Percentiles rank a stretch among this genome's conserved stretches.
phyloP scores from a whole-genome alignment of 2,113 vertebrate genomes.

The Leuciscus idus region DNA sequence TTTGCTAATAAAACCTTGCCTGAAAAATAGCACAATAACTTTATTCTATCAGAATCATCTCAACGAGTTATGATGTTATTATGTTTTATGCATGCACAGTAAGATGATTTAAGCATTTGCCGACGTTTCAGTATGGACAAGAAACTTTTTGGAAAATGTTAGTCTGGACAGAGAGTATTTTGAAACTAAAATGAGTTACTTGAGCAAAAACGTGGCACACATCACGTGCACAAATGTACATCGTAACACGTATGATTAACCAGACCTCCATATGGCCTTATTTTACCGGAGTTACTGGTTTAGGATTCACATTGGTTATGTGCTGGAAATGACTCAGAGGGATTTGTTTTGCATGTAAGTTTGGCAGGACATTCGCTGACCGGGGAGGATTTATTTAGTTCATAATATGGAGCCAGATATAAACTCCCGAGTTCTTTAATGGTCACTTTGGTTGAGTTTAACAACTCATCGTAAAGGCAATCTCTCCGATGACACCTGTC shows the following conservation, averaged over 20 bases:
- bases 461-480: constrained; percentile 28
- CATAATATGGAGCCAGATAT: constrained; percentile 22
- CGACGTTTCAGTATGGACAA: too few relatives aligned
- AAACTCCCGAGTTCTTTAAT: constrained; percentile 11
- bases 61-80: too few relatives aligned
- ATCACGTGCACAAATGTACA: background rate
- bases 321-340: constrained; percentile 9
- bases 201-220: background rate
- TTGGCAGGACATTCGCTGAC: background rate
- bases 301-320: background rate
- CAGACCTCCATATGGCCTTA: background rate
- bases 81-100: too few relatives aligned
- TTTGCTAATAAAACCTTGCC: too few relatives aligned
- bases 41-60: too few relatives aligned
- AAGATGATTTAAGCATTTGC: too few relatives aligned
- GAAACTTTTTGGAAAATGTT: too few relatives aligned
- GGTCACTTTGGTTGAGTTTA: constrained; percentile 32
- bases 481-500: constrained; percentile 32
- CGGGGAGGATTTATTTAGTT: constrained; percentile 39
- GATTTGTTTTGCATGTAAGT: constrained; percentile 19
- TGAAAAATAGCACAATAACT: too few relatives aligned
- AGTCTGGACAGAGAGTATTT: too few relatives aligned
- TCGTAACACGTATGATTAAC: constrained; percentile 3
- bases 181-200: background rate
- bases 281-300: constrained; percentile 10